Conservation (phyloP, 2,113 vertebrate species). For the Romanogobio albipinnatus region DNA sequence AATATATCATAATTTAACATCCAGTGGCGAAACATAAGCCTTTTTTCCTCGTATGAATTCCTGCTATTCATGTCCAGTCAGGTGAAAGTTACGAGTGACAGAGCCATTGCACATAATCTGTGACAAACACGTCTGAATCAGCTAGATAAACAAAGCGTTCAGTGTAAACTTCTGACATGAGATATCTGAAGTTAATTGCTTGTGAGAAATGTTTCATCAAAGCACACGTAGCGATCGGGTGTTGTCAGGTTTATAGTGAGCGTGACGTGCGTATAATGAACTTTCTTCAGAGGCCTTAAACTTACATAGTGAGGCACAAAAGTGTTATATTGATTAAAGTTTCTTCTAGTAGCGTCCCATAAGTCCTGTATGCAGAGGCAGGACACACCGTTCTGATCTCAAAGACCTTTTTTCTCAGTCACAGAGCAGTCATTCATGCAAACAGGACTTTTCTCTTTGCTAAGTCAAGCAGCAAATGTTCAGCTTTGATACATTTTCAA, state of each 20-base stretch:
- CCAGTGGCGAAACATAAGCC: no score
- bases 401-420: conserved; percentile 17
- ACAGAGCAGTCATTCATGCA: conserved; percentile 6
- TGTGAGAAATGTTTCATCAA: conserved; percentile 20
- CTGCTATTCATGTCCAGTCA: neutral
- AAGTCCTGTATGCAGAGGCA: neutral
- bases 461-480: conserved; percentile 55
- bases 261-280: neutral
- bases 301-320: neutral
- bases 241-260: neutral
- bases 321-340: neutral
- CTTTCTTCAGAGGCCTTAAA: conserved; percentile 6
- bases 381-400: neutral
- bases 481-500: conserved; percentile 59
- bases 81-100: neutral
- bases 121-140: neutral
- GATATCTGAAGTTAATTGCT: neutral
- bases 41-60: neutral
- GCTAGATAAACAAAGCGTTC: conserved; percentile 4
- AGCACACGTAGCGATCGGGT: neutral
- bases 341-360: neutral
- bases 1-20: neutral
- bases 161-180: neutral
- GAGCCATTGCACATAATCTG: neutral
- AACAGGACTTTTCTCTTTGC: conserved; percentile 33